phyloP scores from a whole-genome alignment of 2,797 vertebrate genomes.

The Eospalax fontanierii region DNA sequence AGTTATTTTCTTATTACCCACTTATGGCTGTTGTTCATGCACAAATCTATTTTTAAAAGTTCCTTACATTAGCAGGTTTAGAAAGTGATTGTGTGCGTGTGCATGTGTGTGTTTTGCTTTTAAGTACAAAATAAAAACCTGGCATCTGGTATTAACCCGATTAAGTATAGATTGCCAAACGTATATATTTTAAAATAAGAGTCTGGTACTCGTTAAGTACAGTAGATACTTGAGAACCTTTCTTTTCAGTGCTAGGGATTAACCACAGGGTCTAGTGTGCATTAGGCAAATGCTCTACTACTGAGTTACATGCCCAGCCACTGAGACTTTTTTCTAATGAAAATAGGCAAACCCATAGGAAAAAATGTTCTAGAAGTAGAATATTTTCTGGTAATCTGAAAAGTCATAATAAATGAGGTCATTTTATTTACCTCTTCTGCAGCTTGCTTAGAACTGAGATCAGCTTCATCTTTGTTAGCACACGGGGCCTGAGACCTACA shows the following conservation, averaged over 20 bases:
- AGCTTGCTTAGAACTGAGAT: constrained; percentile 97
- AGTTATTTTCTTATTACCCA: constrained; percentile 13
- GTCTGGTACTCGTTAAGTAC: background rate
- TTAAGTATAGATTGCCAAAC: constrained; percentile 48
- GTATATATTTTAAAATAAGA: constrained; percentile 59
- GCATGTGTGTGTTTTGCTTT: background rate
- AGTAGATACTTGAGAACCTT: constrained; percentile 18
- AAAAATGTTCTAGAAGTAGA: constrained; percentile 2
- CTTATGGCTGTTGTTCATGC: constrained; percentile 17
- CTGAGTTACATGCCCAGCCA: background rate
- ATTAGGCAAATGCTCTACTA: background rate
- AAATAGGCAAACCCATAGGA: background rate
- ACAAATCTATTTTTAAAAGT: constrained; percentile 51
- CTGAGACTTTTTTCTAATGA: constrained; percentile 32
- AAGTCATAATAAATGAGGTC: background rate
- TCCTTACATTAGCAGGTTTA: constrained; percentile 20
- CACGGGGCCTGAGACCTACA: constrained; percentile 96
- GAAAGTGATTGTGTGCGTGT: background rate
- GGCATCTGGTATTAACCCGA: constrained; percentile 46
- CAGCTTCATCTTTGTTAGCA: constrained; percentile 97
- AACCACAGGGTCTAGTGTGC: background rate
- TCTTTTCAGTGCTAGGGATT: background rate
- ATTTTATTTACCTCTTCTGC: constrained; percentile 95
- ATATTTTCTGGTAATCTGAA: background rate
- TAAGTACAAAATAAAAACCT: constrained; percentile 63